Evolutionary conservation across 2,888 invertebrate species (phyloP).

Genomic region (Drosophila niveifrons): DNA sequence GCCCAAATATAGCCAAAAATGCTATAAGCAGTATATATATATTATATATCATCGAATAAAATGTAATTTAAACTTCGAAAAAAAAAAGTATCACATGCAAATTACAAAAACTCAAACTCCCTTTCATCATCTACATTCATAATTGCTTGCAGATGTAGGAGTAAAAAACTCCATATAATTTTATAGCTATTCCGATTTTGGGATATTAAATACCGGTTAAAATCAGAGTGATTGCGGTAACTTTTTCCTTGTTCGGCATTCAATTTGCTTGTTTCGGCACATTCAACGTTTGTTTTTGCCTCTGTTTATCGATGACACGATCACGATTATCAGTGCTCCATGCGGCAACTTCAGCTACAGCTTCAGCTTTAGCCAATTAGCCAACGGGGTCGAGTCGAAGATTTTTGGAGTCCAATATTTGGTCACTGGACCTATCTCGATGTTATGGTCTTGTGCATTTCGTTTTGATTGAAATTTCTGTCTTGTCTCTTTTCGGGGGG

Average conservation of each 20-base stretch:
- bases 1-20: slow-evolving; percentile 28
- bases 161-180: background rate
- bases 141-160: slow-evolving; percentile 30
- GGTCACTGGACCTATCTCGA: slow-evolving; percentile 12
- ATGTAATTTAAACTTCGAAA: slow-evolving; percentile 2
- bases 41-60: slow-evolving; percentile 39
- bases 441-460: slow-evolving; percentile 37
- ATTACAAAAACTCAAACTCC: slow-evolving; percentile 54
- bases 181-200: slow-evolving; percentile 39
- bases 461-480: slow-evolving; percentile 31
- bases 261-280: slow-evolving; percentile 37
- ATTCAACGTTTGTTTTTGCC: slow-evolving; percentile 35
- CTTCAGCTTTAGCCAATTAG: slow-evolving; percentile 53
- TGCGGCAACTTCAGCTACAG: slow-evolving; percentile 14
- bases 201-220: slow-evolving; percentile 37
- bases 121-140: slow-evolving; percentile 68
- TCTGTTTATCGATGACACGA: slow-evolving; percentile 66
- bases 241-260: slow-evolving; percentile 37
- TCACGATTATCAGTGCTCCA: slow-evolving; percentile 50
- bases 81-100: slow-evolving; percentile 31
- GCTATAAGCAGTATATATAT: slow-evolving; percentile 15
- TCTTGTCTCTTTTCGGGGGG: slow-evolving; percentile 16
- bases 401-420: slow-evolving; percentile 3
- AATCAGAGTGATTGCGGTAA: slow-evolving; percentile 6
- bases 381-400: slow-evolving; percentile 13